Conservation (phyloP, 92 coral and sea anemone genomes). For the Phenganax stokvisi region DNA sequence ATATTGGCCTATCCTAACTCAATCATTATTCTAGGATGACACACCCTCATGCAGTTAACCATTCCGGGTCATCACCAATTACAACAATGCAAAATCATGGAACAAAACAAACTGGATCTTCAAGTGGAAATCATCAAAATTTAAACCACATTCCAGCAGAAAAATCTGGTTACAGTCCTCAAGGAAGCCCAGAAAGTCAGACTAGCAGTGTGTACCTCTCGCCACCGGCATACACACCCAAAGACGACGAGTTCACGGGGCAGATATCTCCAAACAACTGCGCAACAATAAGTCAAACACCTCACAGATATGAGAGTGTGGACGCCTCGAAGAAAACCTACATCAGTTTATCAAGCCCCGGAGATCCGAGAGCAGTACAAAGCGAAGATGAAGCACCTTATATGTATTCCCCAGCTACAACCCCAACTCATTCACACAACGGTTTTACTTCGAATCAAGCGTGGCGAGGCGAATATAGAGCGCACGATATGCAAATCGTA, state of each 20-base stretch:
- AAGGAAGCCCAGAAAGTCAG: slow-evolving; percentile 20
- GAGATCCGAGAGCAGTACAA: background rate
- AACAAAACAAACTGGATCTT: background rate
- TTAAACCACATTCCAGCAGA: background rate
- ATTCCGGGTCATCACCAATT: too few relatives aligned
- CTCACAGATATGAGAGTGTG: background rate
- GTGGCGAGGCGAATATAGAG: background rate
- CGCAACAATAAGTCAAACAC: too few relatives aligned
- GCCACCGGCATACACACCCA: slow-evolving; percentile 21
- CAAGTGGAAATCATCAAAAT: background rate
- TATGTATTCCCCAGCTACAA: slow-evolving; percentile 1
- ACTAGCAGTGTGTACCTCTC: slow-evolving; percentile 35
- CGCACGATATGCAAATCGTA: too few relatives aligned
- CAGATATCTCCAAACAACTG: background rate
- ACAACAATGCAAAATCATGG: background rate
- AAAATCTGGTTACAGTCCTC: slow-evolving; percentile 12
- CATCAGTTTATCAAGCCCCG: slow-evolving; percentile 2
- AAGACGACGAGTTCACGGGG: slow-evolving; percentile 1
- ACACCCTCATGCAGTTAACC: too few relatives aligned
- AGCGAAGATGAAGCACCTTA: background rate
- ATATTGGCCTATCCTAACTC: too few relatives aligned
- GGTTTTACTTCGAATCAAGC: background rate
- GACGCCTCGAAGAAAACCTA: slow-evolving; percentile 9
- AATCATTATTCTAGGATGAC: too few relatives aligned
- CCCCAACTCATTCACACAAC: background rate